A percentile compares a stretch with the other conserved stretches of the same genome.
phyloP scores from a whole-genome alignment of 1,140 invertebrate genomes.

The Drosophila pandora region DNA sequence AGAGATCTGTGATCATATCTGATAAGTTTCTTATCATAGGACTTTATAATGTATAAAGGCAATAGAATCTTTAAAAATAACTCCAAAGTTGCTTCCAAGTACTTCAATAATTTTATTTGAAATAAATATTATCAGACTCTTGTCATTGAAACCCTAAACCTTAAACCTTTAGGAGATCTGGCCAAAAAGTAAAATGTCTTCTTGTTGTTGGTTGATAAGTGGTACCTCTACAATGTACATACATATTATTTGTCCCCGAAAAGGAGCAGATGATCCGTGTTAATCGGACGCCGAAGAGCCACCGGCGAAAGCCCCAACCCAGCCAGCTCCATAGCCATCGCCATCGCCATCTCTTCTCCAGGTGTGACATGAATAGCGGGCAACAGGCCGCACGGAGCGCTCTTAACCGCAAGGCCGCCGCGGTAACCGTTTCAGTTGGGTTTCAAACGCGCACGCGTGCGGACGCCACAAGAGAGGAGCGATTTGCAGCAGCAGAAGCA shows the following conservation, averaged over 20 bases:
- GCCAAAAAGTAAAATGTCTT: no score
- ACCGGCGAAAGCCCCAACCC: not conserved
- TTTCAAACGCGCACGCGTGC: conserved; percentile 75
- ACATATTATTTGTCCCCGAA: not conserved
- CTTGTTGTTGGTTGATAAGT: no score
- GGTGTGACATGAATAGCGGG: conserved; percentile 32
- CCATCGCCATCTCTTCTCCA: not conserved
- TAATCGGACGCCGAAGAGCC: not conserved
- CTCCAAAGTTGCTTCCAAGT: no score
- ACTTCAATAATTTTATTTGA: no score
- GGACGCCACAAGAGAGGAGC: conserved; percentile 42
- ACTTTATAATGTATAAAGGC: no score
- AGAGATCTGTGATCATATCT: no score
- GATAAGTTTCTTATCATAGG: no score
- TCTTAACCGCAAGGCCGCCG: conserved; percentile 61
- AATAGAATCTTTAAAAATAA: no score
- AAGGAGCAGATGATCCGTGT: not conserved
- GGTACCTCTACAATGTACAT: no score
- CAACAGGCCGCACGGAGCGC: conserved; percentile 14
- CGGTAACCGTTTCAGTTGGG: conserved; percentile 77
- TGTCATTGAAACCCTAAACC: no score
- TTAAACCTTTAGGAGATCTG: no score
- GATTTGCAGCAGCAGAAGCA: conserved; percentile 12
- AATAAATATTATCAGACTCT: no score
- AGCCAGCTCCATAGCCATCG: not conserved